Conservation (phyloP, 2,113 vertebrate genomes). For the Mola mola region DNA sequence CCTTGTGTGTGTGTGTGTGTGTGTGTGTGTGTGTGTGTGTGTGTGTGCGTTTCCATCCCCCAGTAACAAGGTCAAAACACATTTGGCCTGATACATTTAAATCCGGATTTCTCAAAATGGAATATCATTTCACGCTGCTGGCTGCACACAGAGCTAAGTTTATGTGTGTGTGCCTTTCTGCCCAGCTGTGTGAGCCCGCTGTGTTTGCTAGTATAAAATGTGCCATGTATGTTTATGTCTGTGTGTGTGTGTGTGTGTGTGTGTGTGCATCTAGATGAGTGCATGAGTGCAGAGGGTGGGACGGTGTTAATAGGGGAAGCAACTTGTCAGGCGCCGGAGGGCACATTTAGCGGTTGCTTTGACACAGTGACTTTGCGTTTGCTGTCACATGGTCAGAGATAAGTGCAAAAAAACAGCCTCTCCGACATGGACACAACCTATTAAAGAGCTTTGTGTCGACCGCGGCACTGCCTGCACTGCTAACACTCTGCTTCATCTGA, state of each 20-base stretch:
- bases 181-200: constrained; percentile 1
- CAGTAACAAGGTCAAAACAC: constrained; percentile 81
- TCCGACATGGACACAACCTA: constrained; percentile 60
- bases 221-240: constrained; percentile 21
- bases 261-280: constrained; percentile 35
- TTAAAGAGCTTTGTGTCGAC: constrained; percentile 74
- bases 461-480: constrained; percentile 13
- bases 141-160: constrained; percentile 62
- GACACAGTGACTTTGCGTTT: constrained; percentile 74
- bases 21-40: constrained; percentile 13
- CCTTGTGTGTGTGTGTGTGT: constrained; percentile 39
- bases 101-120: constrained; percentile 82
- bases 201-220: constrained; percentile 35
- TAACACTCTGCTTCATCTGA: constrained; percentile 39
- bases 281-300: constrained; percentile 39
- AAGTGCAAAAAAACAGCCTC: constrained; percentile 67
- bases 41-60: constrained; percentile 49
- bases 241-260: constrained; percentile 37
- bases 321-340: constrained; percentile 68
- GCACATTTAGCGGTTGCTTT: constrained; percentile 73
- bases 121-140: constrained; percentile 79
- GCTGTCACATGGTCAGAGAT: constrained; percentile 66
- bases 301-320: constrained; percentile 73
- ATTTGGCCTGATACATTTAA: constrained; percentile 80
- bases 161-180: constrained; percentile 46